These are phyloP conservation scores for Oryzias celebensis DNA, from an alignment of 2,113 vertebrate genomes.

Conservation along the genomic window DNA sequence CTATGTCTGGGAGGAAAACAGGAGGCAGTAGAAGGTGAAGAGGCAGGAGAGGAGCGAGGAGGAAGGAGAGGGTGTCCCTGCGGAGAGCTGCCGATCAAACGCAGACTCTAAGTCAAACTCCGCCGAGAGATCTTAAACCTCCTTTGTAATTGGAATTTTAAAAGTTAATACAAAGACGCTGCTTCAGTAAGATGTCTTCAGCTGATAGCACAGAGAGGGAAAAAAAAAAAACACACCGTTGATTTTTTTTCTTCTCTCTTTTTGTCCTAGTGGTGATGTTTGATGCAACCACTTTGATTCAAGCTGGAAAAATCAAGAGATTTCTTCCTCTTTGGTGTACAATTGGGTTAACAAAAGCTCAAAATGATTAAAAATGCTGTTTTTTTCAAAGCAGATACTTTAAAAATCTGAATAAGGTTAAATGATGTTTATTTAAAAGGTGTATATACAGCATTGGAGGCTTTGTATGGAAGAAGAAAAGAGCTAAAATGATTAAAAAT, in stretches of 20 bases:
- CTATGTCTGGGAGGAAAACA: conserved; percentile 22
- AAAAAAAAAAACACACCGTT: conserved; percentile 25
- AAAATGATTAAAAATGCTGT: neutral
- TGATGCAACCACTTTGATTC: conserved; percentile 25
- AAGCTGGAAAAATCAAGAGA: conserved; percentile 31
- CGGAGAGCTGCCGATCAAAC: conserved; percentile 65
- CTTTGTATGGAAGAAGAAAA: neutral
- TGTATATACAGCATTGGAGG: neutral
- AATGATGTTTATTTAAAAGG: no score
- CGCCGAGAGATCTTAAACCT: conserved; percentile 67
- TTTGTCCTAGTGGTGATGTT: neutral
- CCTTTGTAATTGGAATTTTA: conserved; percentile 72
- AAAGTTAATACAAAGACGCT: conserved; percentile 67
- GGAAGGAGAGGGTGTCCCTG: conserved; percentile 55
- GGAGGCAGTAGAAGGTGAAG: conserved; percentile 42
- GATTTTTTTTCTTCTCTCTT: neutral
- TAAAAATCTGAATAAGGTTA: neutral
- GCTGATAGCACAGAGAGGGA: conserved; percentile 36
- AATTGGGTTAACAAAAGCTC: neutral
- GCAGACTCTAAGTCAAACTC: conserved; percentile 67
- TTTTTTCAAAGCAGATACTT: no score
- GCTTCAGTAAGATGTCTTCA: conserved; percentile 68
- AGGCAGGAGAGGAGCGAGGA: conserved; percentile 47
- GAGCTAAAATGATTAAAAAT: neutral
- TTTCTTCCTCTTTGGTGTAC: conserved; percentile 17